These are phyloP conservation scores for Aspidapion aeneum DNA, from an alignment of 2,888 invertebrate genomes.

Conservation along the genomic window DNA sequence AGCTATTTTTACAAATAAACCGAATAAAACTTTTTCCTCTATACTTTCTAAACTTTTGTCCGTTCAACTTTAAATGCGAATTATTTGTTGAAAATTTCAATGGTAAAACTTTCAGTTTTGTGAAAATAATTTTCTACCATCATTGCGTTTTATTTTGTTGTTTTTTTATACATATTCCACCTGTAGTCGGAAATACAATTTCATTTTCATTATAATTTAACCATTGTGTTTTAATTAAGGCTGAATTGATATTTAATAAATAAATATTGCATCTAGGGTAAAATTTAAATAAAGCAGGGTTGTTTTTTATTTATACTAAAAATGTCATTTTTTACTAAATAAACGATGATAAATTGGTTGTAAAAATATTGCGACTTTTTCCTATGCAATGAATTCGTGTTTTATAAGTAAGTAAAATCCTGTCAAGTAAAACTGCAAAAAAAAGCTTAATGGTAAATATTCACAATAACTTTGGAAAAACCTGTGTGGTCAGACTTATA, in stretches of 20 bases:
- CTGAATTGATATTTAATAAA: neutral
- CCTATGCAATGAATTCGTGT: too few relatives aligned
- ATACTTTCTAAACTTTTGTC: neutral
- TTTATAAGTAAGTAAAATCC: too few relatives aligned
- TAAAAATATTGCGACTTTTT: neutral
- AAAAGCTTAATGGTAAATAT: too few relatives aligned
- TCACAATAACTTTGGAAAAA: too few relatives aligned
- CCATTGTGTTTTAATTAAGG: neutral
- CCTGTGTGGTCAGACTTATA: neutral
- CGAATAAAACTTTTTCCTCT: neutral
- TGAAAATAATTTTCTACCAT: neutral
- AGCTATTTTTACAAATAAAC: neutral
- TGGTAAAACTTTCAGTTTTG: too few relatives aligned
- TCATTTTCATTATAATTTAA: neutral
- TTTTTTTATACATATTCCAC: too few relatives aligned
- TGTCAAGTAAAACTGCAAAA: too few relatives aligned
- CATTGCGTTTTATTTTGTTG: neutral
- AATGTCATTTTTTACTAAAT: neutral
- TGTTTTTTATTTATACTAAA: neutral
- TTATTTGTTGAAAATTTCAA: neutral
- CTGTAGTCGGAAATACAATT: neutral
- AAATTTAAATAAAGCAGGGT: neutral
- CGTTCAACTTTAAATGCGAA: neutral
- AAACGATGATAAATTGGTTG: neutral
- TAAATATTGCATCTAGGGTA: neutral